Evolutionary conservation across 2,113 vertebrate species (phyloP).

Genomic region (Alaudala cheleensis): DNA sequence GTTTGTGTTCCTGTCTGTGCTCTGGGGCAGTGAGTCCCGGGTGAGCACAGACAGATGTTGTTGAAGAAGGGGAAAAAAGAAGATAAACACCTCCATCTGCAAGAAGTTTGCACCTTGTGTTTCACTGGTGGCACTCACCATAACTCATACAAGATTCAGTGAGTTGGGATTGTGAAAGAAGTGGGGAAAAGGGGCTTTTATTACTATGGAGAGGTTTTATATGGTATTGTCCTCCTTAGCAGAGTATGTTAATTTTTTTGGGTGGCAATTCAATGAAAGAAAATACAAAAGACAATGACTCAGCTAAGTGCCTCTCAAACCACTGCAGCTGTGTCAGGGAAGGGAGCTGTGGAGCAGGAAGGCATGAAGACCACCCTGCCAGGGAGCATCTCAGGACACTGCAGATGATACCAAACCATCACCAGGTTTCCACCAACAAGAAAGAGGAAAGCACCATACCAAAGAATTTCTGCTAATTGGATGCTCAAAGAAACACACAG

Average conservation of each 20-base stretch:
- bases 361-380: background rate
- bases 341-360: background rate
- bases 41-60: background rate
- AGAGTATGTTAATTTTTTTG: background rate
- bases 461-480: background rate
- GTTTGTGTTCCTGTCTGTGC: background rate
- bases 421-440: background rate
- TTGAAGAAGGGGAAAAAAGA: background rate
- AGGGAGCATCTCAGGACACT: background rate
- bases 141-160: background rate
- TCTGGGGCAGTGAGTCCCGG: background rate
- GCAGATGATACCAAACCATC: background rate
- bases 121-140: background rate
- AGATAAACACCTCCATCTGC: background rate
- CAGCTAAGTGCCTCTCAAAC: background rate
- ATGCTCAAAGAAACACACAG: background rate
- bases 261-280: background rate
- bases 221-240: background rate
- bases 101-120: background rate
- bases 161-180: background rate
- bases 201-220: background rate
- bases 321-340: background rate
- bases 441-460: background rate
- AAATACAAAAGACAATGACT: background rate
- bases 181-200: accelerated